phyloP scores from a whole-genome alignment of 2,113 vertebrate genomes.

The Corydoras sp. region DNA sequence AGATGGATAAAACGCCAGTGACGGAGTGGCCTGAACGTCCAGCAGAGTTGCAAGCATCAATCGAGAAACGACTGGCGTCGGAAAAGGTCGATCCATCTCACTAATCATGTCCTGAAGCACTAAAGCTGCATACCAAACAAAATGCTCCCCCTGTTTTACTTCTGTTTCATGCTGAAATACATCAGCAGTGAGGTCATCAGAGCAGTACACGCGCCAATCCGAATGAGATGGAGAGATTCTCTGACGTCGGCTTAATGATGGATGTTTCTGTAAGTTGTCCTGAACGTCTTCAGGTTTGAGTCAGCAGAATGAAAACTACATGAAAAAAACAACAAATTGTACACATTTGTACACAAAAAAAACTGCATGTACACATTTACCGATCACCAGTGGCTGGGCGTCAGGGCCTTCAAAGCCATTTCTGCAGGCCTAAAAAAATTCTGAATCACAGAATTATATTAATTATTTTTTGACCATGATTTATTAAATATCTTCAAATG shows the following conservation, averaged over 20 bases:
- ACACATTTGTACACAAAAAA: no score
- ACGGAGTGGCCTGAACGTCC: slow-evolving; percentile 45
- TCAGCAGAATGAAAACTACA: no score
- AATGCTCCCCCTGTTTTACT: neutral
- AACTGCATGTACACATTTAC: no score
- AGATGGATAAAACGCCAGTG: slow-evolving; percentile 34
- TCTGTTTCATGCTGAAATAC: neutral
- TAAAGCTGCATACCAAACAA: slow-evolving; percentile 9
- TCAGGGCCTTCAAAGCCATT: no score
- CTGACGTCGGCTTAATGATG: neutral
- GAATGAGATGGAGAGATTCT: no score
- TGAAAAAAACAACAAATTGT: no score
- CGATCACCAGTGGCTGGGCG: no score
- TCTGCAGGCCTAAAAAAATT: no score
- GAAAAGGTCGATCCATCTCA: slow-evolving; percentile 38
- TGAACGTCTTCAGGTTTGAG: no score
- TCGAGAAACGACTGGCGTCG: slow-evolving; percentile 26
- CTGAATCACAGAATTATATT: no score
- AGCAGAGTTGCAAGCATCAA: slow-evolving; percentile 32
- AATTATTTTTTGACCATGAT: no score
- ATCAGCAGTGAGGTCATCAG: neutral
- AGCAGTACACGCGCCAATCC: neutral
- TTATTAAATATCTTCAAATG: no score
- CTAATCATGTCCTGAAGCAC: slow-evolving; percentile 18
- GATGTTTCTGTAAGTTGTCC: neutral